These are phyloP conservation scores for Leptinotarsa lineolata DNA, from an alignment of 1,140 invertebrate species.

Conservation along the genomic window DNA sequence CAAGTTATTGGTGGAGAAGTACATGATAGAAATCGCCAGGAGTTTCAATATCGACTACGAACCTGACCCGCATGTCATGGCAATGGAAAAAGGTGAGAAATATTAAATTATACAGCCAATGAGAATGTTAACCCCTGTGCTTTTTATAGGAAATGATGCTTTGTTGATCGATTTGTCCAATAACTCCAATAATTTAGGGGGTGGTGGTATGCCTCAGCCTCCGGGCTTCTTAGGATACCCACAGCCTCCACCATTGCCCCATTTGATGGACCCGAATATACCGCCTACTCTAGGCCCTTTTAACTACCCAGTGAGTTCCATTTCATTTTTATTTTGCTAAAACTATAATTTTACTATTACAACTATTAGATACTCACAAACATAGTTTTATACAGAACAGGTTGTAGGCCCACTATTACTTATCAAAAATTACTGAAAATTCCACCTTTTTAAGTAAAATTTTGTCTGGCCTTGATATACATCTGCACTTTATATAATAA, in stretches of 20 bases:
- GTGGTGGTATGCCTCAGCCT: slow-evolving; percentile 64
- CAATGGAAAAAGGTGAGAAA: slow-evolving; percentile 65
- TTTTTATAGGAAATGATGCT: slow-evolving; percentile 61
- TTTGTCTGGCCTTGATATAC: too few species aligned
- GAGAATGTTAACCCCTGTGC: too few species aligned
- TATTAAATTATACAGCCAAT: too few species aligned
- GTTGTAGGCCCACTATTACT: too few species aligned
- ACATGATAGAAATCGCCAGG: slow-evolving; percentile 95
- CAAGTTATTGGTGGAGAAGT: slow-evolving; percentile 94
- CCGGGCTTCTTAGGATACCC: slow-evolving; percentile 81
- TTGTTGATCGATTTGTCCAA: slow-evolving; percentile 78
- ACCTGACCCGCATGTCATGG: slow-evolving; percentile 90
- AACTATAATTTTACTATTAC: neutral
- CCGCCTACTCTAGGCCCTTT: slow-evolving; percentile 54
- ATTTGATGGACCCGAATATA: slow-evolving; percentile 51
- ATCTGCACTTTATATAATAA: too few species aligned
- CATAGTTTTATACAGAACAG: neutral
- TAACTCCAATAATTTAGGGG: slow-evolving; percentile 64
- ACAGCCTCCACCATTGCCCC: slow-evolving; percentile 66
- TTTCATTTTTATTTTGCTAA: slow-evolving; percentile 4
- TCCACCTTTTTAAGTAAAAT: too few species aligned
- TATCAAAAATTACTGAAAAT: too few species aligned
- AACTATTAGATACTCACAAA: neutral
- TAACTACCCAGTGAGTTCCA: slow-evolving; percentile 62
- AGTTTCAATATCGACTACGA: slow-evolving; percentile 91